phyloP scores from a whole-genome alignment of 2,113 vertebrate genomes.

The Rhinichthys klamathensis region DNA sequence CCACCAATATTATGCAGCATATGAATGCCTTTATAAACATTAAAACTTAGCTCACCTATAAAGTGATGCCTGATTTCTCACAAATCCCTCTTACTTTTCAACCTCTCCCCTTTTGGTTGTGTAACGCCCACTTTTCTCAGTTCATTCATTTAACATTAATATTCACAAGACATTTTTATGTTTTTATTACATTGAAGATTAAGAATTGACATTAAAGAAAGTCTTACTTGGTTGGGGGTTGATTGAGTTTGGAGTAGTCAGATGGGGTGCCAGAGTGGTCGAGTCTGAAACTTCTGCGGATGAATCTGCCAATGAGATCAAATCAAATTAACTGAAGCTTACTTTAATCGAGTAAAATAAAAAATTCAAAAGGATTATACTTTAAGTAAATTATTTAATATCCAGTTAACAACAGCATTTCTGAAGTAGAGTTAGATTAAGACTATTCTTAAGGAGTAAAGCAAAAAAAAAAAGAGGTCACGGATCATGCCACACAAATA shows the following conservation, averaged over 20 bases:
- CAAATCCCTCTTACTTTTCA: background rate
- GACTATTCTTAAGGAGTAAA: background rate
- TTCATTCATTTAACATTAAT: background rate
- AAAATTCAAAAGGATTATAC: background rate
- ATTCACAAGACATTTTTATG: background rate
- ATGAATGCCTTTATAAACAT: background rate
- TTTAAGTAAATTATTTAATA: background rate
- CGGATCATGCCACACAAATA: background rate
- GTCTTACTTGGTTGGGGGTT: slow-evolving; percentile 39
- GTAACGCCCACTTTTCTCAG: background rate
- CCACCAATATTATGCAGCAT: background rate
- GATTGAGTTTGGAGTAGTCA: background rate
- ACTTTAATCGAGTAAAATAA: background rate
- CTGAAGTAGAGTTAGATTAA: background rate
- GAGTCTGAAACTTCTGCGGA: background rate
- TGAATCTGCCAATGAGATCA: background rate
- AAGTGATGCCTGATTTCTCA: background rate
- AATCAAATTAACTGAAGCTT: background rate
- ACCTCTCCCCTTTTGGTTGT: background rate
- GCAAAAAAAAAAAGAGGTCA: background rate
- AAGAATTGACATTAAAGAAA: too few species aligned
- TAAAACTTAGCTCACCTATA: background rate
- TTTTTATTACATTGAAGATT: background rate
- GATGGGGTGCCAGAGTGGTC: background rate
- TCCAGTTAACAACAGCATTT: background rate